Base-by-base conservation (phyloP, 2,113 vertebrate species). In the Struthio camelus region DNA sequence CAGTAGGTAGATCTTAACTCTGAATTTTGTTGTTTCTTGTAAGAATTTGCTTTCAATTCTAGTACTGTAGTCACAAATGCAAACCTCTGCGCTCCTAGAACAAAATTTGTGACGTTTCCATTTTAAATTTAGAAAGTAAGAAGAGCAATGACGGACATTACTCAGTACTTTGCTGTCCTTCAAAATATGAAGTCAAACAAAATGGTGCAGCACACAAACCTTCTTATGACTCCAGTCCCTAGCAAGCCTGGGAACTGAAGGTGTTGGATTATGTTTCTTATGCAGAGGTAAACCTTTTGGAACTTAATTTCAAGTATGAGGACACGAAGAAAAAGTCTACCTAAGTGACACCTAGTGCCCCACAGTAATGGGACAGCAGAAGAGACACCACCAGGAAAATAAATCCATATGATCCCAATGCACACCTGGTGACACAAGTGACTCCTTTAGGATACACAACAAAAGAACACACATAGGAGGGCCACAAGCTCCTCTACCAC, bases 401-500 rank as follows among this genome's bases (percentile, higher is more conserved):
- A 82, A 82, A 85, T 40, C 65, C 1, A 0, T 1, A 17, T 0
- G 28, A 64, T 53, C 24, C 64, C 32, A 61, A 20, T 4, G 58
- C 5, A 40, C 44, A 30, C 12, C 13, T 66, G 72, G 54, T 0
- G 1, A 84, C 38, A 48, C 46, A 40, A 54, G 5, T 23, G 64
- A 54, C 38, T 36, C 58, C 25, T 70, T 20, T 46, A n/a, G 12
- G 70, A 85, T 90, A 67, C 7, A 2, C 36, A 64, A 14, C 22
- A 0, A 2, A 5, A 4, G 64, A 46, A 36, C 34, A 30, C 17
- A 14, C 1, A 2, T 11, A 28, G 16, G 14, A 85, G 23, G 44
- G 71, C 64, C 80, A 78, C 38, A 61, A 71, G 25, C 32, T 79
- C 65, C 69, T 86, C 69, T 93, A 90, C 80, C 83, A 36, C 42